Evolutionary conservation across 2,888 invertebrate species (phyloP), one percentile per base, ranked within the genome.

Genomic region (Mellilla xanthometata): DNA sequence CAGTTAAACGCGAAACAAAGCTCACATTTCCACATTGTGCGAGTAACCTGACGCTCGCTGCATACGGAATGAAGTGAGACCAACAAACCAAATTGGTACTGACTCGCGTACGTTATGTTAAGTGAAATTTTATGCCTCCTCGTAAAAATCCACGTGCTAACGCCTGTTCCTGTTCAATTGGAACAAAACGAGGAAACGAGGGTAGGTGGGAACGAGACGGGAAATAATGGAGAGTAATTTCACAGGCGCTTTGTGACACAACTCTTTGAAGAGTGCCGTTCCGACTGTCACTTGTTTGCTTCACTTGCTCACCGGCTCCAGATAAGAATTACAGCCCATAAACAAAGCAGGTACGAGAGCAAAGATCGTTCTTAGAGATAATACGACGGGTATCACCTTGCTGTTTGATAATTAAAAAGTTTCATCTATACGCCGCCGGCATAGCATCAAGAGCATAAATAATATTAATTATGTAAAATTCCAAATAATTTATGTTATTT

Each of bases 121-220:
- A 81, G 76, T 78, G 78, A 81, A 81, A 81, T 80, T 81, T 81
- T 77, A 82, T 75, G 70, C 67, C 63, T 62, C 60, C 68, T 68
- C 76, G 68, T 81, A 78, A 77, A 83, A 81, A 75, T 76, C 68
- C 66, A 70, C 68, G 70, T 48, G 47, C 33, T 48, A 48, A 48
- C 41, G 41, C 32, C 33, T 48, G 47, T 33, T 42, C 33, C 29
- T 28, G 41, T 38, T 48, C 41, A 48, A 48, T 48, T 48, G 41
- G 41, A 47, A 38, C 46, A 32, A 24, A 47, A 36, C 36, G 33
- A 38, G 47, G 29, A 36, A 41, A 32, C 29, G 36, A 38, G 41
- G 41, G 29, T 28, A 28, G 33, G 34, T 28, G 26, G 11, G 15
- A 44, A 44, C 11, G 38, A 39, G 26, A 35, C 34, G 22, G 22